Base-by-base conservation (phyloP, 53 echinoderm and acorn worm genomes). In the Apostichopus leukothele region DNA sequence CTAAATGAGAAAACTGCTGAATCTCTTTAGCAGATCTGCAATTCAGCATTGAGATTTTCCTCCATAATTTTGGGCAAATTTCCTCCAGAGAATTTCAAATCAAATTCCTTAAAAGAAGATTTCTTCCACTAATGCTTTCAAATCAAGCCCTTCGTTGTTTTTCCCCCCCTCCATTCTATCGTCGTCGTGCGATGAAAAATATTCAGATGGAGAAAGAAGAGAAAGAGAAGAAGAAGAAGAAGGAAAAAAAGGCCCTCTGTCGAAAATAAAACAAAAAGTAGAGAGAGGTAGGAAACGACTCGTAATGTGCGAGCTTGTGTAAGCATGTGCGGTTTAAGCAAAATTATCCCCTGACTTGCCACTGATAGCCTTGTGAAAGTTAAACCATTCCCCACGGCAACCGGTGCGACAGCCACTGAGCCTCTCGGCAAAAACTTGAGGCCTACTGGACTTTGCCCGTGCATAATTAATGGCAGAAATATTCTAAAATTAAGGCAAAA, bases 381-480 rank as follows among this genome's bases (percentile, higher is more conserved):
- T 63, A 85, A 85, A 60, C 63, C 85, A 63, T 84, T 84, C 84
- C 63, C 84, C 21, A 63, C 19, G 68, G 85, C 85, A 67, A 63
- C 85, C 39, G 67, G 66, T 26, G 85, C 85, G 20, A 66, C 85
- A 85, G 85, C 27, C 12, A 50, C 6, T 12, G 63, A 66, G 27
- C 67, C 85, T 60, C 85, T 25, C 23, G 85, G 85, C 85, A 63
- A 85, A 39, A 67, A 85, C 66, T 67, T 63, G 85, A 85, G 85
- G 85, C 85, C 85, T 67, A 60, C 23, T 67, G 85, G 85, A 60
- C 67, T 67, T 67, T 63, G 63, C 66, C 9, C 11, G 85, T 85
- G 66, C 63, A 85, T 85, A 85, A 85, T 85, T 85, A 85, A 85
- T 85, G 85, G 85, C 71, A 50, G 81, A 81, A 85, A 85, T 63